These are phyloP conservation scores for Erynnis tages DNA, from an alignment of 2,888 invertebrate species.

Conservation along the genomic window DNA sequence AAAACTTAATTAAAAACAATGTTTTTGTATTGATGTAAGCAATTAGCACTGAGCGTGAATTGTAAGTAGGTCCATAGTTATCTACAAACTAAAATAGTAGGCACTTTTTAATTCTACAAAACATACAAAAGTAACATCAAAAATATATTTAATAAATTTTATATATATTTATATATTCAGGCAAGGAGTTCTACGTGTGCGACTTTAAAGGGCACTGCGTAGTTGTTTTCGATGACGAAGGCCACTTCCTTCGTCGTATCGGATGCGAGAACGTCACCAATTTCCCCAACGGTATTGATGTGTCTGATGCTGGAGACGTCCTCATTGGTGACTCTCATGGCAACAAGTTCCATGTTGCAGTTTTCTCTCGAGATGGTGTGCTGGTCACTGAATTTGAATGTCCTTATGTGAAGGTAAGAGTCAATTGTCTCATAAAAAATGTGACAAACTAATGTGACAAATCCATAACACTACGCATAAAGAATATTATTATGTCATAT, in stretches of 20 bases:
- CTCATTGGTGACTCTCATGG: constrained; percentile 98
- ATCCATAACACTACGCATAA: no score
- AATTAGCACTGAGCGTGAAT: no score
- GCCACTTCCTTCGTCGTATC: constrained; percentile 94
- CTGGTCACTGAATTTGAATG: constrained; percentile 97
- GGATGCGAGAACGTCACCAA: constrained; percentile 97
- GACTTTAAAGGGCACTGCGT: constrained; percentile 99
- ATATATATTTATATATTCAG: constrained; percentile 71
- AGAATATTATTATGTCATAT: no score
- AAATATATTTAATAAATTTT: no score
- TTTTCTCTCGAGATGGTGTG: constrained; percentile 93
- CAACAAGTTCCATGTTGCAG: constrained; percentile 98
- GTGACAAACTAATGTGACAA: no score
- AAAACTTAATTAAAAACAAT: no score
- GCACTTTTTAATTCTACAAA: no score
- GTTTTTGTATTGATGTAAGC: no score
- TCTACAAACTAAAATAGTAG: no score
- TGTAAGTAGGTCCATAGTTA: no score
- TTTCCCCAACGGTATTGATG: constrained; percentile 98
- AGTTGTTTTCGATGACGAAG: constrained; percentile 96
- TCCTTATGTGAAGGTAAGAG: constrained; percentile 95
- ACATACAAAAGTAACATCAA: no score
- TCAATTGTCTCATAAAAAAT: neutral
- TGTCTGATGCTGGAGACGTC: constrained; percentile 97
- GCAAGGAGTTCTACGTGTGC: constrained; percentile 96